Base-by-base conservation (phyloP, 2,888 invertebrate genomes). In the Eristalis pertinax region DNA sequence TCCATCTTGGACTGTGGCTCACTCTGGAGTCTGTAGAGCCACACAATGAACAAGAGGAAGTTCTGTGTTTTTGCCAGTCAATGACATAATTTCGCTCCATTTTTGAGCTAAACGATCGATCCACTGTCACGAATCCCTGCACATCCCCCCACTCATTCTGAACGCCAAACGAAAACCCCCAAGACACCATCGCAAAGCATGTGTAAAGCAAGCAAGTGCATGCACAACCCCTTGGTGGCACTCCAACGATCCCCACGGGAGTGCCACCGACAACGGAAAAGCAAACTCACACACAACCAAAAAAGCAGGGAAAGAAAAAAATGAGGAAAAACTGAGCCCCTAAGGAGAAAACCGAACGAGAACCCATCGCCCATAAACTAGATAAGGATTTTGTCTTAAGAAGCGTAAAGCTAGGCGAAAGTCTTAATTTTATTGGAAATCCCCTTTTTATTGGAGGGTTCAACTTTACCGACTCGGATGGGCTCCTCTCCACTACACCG, bases 371-470 rank as follows among this genome's bases (percentile, higher is more conserved):
- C 81, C 74, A 86, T 82, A 86, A 82, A 86, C 86, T 82, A 82
- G 86, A 82, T 80, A 80, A 83, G 76, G 83, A 87, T 87, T 84
- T 79, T 76, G 79, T 84, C 83, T 79, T 87, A 80, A 83, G 83
- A 76, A 87, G 86, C 86, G 83, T 87, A 87, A 79, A 87, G 82
- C 83, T 76, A 87, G 83, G 76, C 83, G 63, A 87, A 79, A 83
- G 87, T 84, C 83, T 87, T 87, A 87, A 87, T 87, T 87, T 87
- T 83, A 87, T 87, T 87, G 83, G 83, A 84, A 84, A 87, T 87
- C 87, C 76, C 50, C 68, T 83, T 84, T 78, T 87, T 87, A 87
- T 87, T 84, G 83, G 68, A 87, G 84, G 83, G 83, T 87, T 87
- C 73, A 87, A 79, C 79, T 83, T 73, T 68, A 69, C 75, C 65